These are phyloP conservation scores for Trichomalopsis sarcophagae DNA, from an alignment of 1,140 invertebrate genomes.

Conservation along the genomic window DNA sequence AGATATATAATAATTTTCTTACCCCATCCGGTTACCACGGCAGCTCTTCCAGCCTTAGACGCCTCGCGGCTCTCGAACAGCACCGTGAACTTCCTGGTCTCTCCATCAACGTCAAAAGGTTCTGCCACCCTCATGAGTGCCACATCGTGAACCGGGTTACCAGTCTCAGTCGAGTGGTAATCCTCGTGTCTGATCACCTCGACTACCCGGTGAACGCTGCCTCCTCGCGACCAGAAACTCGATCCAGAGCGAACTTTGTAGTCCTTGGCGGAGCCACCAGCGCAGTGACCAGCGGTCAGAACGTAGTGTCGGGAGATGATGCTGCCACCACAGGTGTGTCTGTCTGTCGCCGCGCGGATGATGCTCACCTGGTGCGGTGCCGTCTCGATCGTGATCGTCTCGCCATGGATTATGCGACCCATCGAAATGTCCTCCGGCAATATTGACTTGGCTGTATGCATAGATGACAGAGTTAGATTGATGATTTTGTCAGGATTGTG, in stretches of 20 bases:
- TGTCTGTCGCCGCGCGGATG: neutral
- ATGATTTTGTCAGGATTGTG: no score
- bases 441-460: neutral
- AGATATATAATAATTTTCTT: conserved; percentile 15
- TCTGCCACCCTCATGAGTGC: conserved; percentile 53
- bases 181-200: conserved; percentile 55
- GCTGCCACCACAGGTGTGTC: conserved; percentile 75
- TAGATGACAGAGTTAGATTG: neutral
- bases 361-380: conserved; percentile 75
- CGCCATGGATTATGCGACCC: conserved; percentile 2
- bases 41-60: conserved; percentile 54
- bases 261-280: neutral
- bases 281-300: conserved; percentile 75
- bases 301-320: conserved; percentile 75
- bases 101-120: conserved; percentile 53
- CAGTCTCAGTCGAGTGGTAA: conserved; percentile 36
- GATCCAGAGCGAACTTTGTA: conserved; percentile 53
- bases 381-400: neutral
- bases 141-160: conserved; percentile 58
- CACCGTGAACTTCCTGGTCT: conserved; percentile 50
- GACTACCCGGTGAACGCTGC: conserved; percentile 50
- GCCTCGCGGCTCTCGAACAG: conserved; percentile 56
- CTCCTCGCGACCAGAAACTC: conserved; percentile 40
- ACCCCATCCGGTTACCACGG: conserved; percentile 70
- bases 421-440: neutral